Evolutionary conservation across 2,797 vertebrate genomes (phyloP).

Genomic region (Enteromius trimaculatus): DNA sequence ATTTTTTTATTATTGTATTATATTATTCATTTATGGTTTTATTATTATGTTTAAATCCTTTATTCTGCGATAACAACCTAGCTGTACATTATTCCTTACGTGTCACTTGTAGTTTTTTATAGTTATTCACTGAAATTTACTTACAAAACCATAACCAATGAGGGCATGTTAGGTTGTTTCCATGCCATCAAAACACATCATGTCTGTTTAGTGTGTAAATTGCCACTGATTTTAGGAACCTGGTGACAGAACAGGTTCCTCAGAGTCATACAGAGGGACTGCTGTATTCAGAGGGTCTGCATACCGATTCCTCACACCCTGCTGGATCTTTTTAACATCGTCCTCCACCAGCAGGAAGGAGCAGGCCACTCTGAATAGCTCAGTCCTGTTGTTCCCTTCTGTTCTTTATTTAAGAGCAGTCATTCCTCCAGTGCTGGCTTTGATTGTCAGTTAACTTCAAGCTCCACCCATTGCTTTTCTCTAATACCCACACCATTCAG

Average conservation of each 20-base stretch:
- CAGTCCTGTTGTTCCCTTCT: constrained; percentile 34
- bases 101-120: no score
- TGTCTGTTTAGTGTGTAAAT: constrained; percentile 39
- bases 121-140: no score
- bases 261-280: constrained; percentile 61
- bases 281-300: constrained; percentile 65
- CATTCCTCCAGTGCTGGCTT: constrained; percentile 42
- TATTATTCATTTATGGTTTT: no score
- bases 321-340: constrained; percentile 67
- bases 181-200: constrained; percentile 1
- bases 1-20: no score
- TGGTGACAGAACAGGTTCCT: constrained; percentile 49
- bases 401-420: constrained; percentile 31
- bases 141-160: neutral
- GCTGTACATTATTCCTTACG: no score
- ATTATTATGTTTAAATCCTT: no score
- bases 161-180: neutral
- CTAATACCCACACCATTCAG: constrained; percentile 45
- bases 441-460: constrained; percentile 52
- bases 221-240: constrained; percentile 38
- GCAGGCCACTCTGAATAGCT: constrained; percentile 55
- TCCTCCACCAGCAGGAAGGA: constrained; percentile 63
- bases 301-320: constrained; percentile 70
- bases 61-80: no score
- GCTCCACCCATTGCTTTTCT: constrained; percentile 36